These are phyloP conservation scores for Polia nebulosa DNA, from an alignment of 2,888 invertebrate genomes.

Conservation along the genomic window DNA sequence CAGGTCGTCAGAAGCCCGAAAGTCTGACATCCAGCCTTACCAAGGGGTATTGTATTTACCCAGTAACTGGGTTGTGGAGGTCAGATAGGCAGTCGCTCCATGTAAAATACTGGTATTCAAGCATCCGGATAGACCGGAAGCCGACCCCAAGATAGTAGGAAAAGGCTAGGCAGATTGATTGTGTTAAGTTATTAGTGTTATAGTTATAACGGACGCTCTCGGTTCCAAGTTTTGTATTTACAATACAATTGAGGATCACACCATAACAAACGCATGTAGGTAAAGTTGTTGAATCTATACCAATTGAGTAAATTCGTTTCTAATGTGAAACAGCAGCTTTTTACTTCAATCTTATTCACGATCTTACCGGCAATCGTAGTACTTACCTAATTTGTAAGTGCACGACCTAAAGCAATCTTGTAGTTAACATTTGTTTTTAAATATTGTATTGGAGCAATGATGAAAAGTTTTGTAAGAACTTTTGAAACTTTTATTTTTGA, in stretches of 20 bases:
- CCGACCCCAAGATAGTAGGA: no score
- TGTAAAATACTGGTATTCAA: no score
- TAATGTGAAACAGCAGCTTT: not conserved
- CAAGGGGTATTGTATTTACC: no score
- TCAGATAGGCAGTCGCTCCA: no score
- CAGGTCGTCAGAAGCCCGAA: no score
- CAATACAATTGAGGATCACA: not conserved
- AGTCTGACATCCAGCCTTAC: no score
- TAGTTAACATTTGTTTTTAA: not conserved
- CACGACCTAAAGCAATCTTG: slow-evolving; percentile 4
- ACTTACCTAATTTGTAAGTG: not conserved
- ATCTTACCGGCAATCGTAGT: not conserved
- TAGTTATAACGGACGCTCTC: slow-evolving; percentile 24
- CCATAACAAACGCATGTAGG: not conserved
- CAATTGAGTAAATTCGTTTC: slow-evolving; percentile 29
- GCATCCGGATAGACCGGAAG: no score
- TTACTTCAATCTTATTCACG: not conserved
- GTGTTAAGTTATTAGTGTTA: not conserved
- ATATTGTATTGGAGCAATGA: not conserved
- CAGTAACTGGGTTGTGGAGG: no score
- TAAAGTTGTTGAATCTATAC: not conserved
- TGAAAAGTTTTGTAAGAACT: slow-evolving; percentile 6
- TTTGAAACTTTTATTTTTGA: not conserved
- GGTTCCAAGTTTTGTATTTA: slow-evolving; percentile 6
- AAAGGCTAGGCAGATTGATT: no score